These are phyloP conservation scores for Crambe crambe DNA, from an alignment of 37 sponge, comb jelly and placozoan genomes.

Conservation along the genomic window DNA sequence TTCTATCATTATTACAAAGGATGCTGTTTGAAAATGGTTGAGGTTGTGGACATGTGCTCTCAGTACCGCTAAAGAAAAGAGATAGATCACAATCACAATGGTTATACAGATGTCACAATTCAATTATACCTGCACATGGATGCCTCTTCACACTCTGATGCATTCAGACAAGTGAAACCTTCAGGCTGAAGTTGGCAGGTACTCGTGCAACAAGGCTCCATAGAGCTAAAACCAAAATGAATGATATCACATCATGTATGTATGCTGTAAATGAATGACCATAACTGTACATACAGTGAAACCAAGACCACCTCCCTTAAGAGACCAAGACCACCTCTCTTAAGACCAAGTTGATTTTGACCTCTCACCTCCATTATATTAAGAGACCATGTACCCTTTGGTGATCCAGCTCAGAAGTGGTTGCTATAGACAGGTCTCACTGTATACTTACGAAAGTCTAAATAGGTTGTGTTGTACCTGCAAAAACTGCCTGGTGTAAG, in stretches of 20 bases:
- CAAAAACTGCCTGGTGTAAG: constrained; percentile 32
- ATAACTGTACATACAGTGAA: no score
- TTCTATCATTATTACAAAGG: constrained; percentile 45
- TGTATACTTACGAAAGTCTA: not conserved
- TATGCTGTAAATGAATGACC: no score
- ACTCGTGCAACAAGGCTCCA: constrained; percentile 1
- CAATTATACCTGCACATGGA: constrained; percentile 38
- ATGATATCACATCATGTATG: no score
- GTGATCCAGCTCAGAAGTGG: not conserved
- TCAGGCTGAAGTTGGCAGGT: not conserved
- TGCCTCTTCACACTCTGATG: constrained; percentile 20
- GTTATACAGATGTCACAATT: not conserved
- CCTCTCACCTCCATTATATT: not conserved
- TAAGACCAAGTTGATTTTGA: not conserved
- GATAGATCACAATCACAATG: not conserved
- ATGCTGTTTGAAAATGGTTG: not conserved
- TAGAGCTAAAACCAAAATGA: no score
- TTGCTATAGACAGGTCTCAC: not conserved
- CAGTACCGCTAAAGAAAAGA: constrained; percentile 24
- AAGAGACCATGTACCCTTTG: no score
- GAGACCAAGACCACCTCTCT: not conserved
- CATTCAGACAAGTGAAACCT: not conserved
- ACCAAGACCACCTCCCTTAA: not conserved
- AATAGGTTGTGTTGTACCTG: constrained; percentile 47
- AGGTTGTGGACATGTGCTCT: constrained; percentile 30